These are phyloP conservation scores for Cephus pygmeus DNA, from an alignment of 2,888 invertebrate genomes.

Conservation along the genomic window DNA sequence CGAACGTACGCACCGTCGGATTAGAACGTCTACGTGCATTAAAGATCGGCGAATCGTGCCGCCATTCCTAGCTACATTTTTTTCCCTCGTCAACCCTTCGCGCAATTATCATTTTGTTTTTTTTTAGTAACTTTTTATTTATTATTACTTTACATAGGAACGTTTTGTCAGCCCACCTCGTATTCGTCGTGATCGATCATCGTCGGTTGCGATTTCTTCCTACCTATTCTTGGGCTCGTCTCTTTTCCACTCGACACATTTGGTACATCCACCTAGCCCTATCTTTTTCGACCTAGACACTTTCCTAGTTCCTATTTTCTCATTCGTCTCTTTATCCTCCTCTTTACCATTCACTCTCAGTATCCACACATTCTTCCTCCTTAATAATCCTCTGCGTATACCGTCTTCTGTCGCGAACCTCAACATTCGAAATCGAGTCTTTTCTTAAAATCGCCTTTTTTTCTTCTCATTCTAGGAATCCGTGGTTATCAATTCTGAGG, in stretches of 20 bases:
- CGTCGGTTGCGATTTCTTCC: neutral
- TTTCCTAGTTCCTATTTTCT: neutral
- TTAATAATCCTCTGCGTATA: neutral
- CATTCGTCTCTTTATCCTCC: neutral
- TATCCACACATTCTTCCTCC: no score
- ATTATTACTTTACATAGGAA: conserved; percentile 66
- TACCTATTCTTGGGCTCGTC: neutral
- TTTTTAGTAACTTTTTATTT: conserved; percentile 49
- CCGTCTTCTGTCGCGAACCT: neutral
- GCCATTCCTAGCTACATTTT: conserved; percentile 4
- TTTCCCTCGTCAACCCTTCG: conserved; percentile 27
- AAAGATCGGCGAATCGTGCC: no score
- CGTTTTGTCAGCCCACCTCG: conserved; percentile 56
- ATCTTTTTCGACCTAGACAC: neutral
- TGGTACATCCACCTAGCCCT: no score
- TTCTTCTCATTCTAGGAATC: conserved; percentile 9
- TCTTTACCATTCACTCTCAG: neutral
- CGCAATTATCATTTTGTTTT: conserved; percentile 22
- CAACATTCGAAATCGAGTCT: neutral
- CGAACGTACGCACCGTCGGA: no score
- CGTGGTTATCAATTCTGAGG: conserved; percentile 22
- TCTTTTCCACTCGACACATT: no score
- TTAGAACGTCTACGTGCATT: no score
- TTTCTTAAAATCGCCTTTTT: neutral
- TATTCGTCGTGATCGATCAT: neutral